Evolutionary conservation across 2,797 vertebrate genomes (phyloP).

Genomic region (Pseudomugil tenellus): DNA sequence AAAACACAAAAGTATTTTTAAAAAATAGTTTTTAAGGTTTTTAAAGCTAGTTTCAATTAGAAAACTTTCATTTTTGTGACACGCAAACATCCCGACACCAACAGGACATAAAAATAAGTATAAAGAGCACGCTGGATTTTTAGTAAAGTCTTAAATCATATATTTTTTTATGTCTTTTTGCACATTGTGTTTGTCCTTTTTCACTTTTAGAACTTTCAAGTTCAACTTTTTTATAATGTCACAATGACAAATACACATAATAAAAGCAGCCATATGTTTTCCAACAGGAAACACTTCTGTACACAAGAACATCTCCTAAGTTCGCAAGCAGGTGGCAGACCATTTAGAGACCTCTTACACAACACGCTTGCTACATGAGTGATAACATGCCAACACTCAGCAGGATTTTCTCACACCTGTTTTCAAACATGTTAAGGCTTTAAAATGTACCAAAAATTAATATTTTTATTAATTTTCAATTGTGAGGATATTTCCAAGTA

Average conservation of each 20-base stretch:
- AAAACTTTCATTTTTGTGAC: background rate
- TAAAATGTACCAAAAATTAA: background rate
- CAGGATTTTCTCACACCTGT: constrained; percentile 7
- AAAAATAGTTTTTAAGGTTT: background rate
- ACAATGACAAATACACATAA: background rate
- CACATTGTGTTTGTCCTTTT: background rate
- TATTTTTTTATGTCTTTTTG: background rate
- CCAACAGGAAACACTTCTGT: constrained; percentile 41
- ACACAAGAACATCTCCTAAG: constrained; percentile 47
- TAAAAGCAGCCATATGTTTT: constrained; percentile 1
- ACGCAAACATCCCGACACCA: background rate
- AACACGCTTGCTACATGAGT: constrained; percentile 52
- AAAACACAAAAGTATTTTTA: background rate
- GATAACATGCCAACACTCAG: constrained; percentile 25
- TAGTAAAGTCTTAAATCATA: background rate
- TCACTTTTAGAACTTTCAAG: background rate
- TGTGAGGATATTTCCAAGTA: background rate
- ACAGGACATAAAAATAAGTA: background rate
- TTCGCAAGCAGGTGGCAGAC: constrained; percentile 75
- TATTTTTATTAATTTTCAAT: background rate
- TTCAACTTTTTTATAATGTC: background rate
- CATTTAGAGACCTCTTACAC: constrained; percentile 73
- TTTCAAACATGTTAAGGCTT: constrained; percentile 2
- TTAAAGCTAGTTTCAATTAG: background rate
- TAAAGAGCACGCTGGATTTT: too few relatives aligned